A percentile compares a stretch with the other conserved stretches of the same genome.
These are phyloP conservation scores for Octomys mimax DNA, from an alignment of 2,797 vertebrate genomes.

Conservation along the genomic window DNA sequence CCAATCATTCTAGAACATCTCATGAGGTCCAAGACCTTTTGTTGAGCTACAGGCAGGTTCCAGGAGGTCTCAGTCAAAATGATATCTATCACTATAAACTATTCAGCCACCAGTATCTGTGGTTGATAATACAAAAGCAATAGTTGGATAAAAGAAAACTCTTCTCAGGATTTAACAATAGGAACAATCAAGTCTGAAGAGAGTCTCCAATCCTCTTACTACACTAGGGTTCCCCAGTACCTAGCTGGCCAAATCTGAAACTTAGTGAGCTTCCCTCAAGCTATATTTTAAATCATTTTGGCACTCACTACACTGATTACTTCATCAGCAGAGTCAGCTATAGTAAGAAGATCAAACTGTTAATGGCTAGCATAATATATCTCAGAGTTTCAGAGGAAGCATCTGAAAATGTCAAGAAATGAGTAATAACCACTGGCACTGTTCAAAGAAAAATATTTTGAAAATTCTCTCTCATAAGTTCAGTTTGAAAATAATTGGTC, in stretches of 20 bases:
- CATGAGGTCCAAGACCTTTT: fast-evolving
- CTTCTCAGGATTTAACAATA: not conserved
- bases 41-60: not conserved
- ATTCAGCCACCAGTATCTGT: not conserved
- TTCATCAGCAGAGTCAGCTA: not conserved
- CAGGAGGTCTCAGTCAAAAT: not conserved
- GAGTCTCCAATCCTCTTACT: not conserved
- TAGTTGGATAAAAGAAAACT: not conserved
- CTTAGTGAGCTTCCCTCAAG: not conserved
- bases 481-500: slow-evolving; percentile 17
- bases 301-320: not conserved
- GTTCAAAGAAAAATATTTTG: not conserved
- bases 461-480: slow-evolving; percentile 14
- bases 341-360: not conserved
- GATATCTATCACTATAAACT: not conserved
- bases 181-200: not conserved
- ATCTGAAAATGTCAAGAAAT: not conserved
- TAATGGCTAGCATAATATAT: not conserved
- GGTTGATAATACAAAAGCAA: not conserved
- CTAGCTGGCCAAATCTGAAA: not conserved
- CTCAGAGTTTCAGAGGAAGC: not conserved
- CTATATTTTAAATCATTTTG: slow-evolving; percentile 14
- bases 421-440: not conserved
- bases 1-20: not conserved
- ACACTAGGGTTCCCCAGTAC: not conserved